Conservation (phyloP, 2,888 invertebrate species). For the Caenorhabditis sp. region DNA sequence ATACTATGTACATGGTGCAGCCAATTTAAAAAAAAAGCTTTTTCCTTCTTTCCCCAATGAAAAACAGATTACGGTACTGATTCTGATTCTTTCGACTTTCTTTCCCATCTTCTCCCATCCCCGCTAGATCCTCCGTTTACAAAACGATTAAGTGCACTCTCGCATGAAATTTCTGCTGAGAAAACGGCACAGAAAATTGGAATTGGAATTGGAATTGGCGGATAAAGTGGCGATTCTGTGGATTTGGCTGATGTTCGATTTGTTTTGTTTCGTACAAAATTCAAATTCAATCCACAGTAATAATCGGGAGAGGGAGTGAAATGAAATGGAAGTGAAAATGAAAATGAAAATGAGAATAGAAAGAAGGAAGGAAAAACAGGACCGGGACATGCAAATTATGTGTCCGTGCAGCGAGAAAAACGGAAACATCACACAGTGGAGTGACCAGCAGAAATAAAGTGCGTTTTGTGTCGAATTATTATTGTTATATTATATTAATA, state of each 20-base stretch:
- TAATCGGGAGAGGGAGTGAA: not conserved
- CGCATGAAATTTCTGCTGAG: conserved; percentile 58
- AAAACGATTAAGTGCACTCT: conserved; percentile 56
- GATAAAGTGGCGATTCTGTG: not conserved
- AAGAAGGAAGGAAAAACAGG: conserved; percentile 31
- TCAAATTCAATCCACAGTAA: too few relatives aligned
- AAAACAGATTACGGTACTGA: conserved; percentile 6
- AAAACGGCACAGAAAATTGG: not conserved
- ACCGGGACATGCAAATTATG: conserved; percentile 58
- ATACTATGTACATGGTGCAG: too few relatives aligned
- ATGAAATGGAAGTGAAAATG: not conserved
- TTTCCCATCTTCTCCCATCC: not conserved
- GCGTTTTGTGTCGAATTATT: conserved; percentile 55
- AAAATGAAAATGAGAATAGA: conserved; percentile 9
- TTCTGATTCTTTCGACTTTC: conserved; percentile 16
- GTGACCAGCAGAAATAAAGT: conserved; percentile 46
- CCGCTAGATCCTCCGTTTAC: not conserved
- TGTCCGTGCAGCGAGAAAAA: conserved; percentile 42
- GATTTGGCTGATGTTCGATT: conserved; percentile 4
- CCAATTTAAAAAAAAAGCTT: too few relatives aligned
- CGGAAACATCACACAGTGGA: conserved; percentile 24
- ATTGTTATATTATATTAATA: conserved; percentile 47
- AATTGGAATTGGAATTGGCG: not conserved
- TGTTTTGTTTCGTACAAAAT: too few relatives aligned
- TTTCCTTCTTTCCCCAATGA: too few relatives aligned